Base-by-base conservation (phyloP, 2,797 vertebrate genomes). In the Tamandua tetradactyla region DNA sequence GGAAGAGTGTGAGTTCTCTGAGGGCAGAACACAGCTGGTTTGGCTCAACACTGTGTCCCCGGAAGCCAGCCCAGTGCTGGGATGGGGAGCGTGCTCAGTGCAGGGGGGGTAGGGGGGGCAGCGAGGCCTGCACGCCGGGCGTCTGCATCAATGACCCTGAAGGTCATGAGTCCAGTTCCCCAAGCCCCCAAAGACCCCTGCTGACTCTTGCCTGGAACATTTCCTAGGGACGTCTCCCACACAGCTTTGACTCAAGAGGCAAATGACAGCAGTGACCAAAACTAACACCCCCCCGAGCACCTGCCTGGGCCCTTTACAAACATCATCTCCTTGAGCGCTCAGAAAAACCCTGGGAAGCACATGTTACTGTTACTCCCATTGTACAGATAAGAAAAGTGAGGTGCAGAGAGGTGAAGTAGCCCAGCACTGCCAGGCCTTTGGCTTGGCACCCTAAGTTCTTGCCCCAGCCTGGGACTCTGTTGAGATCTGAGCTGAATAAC, bases 371-470 rank as follows among this genome's bases (percentile, higher is more conserved):
- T 76, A 42, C 14, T 71, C n/a, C 55, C 37, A 44, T 1, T 13
- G 42, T 52, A 83, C 25, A 93, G 90, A 68, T 3, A 42, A 90
- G 92, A 86, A 91, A 84, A 76, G 25, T 12, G 55, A 81, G 83
- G 44, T 62, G 62, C 9, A 2, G 80, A 86, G 35, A 47, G 59
- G 57, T 3, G 27, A 37, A 22, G 44, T 27, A 18, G 40, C 17
- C 40, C 18, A 18, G 47, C 18, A n/a, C n/a, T n/a, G n/a, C n/a
- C n/a, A n/a, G n/a, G n/a, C 49, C 32, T 14, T 8, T 1, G 40
- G 5, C 15, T 7, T n/a, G 68, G 49, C 23, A 66, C 35, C 61
- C 35, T 3, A 20, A 66, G 42, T 66, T 37, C 13, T 40, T 32
- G 69, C 2, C 62, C 59, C 30, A 35, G 10, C 42, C 14, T 15